Percentiles rank a stretch among this genome's conserved stretches.
Evolutionary conservation across 2,888 invertebrate species (phyloP).

Genomic region (Leptopilina drosophilae): DNA sequence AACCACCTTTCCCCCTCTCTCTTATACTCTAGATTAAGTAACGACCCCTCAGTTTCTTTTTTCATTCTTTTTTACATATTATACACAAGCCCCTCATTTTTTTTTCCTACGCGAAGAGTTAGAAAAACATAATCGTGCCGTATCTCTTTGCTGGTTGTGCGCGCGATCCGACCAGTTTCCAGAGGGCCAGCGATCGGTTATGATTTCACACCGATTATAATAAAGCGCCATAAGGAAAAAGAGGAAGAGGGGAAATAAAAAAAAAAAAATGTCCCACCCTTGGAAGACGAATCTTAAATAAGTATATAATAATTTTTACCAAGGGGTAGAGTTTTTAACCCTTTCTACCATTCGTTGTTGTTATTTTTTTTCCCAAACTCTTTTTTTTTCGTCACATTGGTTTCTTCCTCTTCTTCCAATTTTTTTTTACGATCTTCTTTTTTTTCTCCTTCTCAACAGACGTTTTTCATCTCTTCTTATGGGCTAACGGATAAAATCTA

Average conservation of each 20-base stretch:
- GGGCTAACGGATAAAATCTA: conserved; percentile 77
- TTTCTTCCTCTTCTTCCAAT: background rate
- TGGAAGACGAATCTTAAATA: conserved; percentile 70
- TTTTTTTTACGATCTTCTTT: conserved; percentile 48
- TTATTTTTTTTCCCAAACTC: conserved; percentile 20
- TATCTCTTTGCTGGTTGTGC: conserved; percentile 50
- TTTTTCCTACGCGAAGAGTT: background rate
- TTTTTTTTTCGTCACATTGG: background rate
- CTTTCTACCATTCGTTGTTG: conserved; percentile 39
- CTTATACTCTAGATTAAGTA: background rate
- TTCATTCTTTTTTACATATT: conserved; percentile 43
- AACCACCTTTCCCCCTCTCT: background rate
- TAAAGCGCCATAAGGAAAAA: conserved; percentile 61
- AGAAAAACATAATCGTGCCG: conserved; percentile 52
- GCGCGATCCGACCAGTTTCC: conserved; percentile 45
- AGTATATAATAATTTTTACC: conserved; percentile 76
- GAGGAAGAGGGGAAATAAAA: conserved; percentile 45
- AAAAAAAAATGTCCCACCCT: conserved; percentile 66
- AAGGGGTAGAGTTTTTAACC: conserved; percentile 53
- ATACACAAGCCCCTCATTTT: conserved; percentile 45
- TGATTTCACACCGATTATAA: conserved; percentile 77
- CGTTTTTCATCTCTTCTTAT: conserved; percentile 51
- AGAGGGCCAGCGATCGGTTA: conserved; percentile 72
- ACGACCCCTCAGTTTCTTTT: conserved; percentile 48
- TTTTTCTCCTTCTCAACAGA: conserved; percentile 47